Evolutionary conservation across 2,113 vertebrate species (phyloP), one percentile per base, ranked within the genome.

Genomic region (Trogon melanurus): DNA sequence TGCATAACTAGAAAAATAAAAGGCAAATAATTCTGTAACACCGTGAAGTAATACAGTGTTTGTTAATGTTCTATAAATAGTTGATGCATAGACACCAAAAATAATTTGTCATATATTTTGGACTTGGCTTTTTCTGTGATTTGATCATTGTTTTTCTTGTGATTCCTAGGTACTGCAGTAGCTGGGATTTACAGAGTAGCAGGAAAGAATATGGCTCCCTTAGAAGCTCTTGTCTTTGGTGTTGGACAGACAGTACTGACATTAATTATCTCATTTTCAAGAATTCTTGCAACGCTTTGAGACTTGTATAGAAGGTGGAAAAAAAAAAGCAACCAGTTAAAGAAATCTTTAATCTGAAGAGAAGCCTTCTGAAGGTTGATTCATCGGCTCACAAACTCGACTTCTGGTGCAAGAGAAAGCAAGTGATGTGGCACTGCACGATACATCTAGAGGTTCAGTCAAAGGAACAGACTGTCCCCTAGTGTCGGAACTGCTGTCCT

Each of bases 151-250:
- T 88, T 90, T 85, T 73, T 66, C 58, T 74, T 95, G n/a, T 95
- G 57, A 75, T 73, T 75, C 45, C 6, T 92, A 99, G 99, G 99
- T 97, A 99, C 99, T 7, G 99, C 99, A 2, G 99, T 99, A 53
- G 99, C 99, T 1, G 99, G 99, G 53, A 99, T 99, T 95, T 99
- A 99, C 98, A 98, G 99, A 44, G 99, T 99, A 11, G 99, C 99
- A 4, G 99, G 99, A 72, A 99, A 99, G 97, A 99, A 98, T 96
- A 99, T 99, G 99, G 98, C 98, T 65, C 99, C 99, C 5, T 96
- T 99, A 93, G 98, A 99, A 98, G 99, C 99, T 7, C 98, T 99
- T 97, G 98, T 99, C 60, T 99, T 99, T 85, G 99, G 99, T 12
- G 98, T 99, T 62, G 99, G 99, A 64, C 99, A 99, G 98, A 99